Base-by-base conservation (phyloP, 2,113 vertebrate genomes). In the Guaruba guarouba region DNA sequence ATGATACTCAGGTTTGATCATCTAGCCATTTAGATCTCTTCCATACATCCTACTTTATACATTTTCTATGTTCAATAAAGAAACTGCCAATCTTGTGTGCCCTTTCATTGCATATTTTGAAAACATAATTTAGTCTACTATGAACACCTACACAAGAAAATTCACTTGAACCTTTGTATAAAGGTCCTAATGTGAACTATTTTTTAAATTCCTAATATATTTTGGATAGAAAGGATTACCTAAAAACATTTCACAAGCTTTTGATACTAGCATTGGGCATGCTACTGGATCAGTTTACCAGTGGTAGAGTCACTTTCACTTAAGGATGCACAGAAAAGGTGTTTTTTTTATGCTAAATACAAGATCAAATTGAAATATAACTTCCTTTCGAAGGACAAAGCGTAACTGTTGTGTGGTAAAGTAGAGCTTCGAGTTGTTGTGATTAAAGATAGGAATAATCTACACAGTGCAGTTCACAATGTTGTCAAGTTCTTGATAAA, bases 1-100 rank as follows among this genome's bases (percentile, higher is more conserved):
- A 90, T 67, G 82, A 98, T 96, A 97, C 98, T 98, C 98, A 98
- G 98, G 98, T 97, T 98, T 98, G 89, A 96, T 97, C 1, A 51
- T 98, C 91, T 96, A 92, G 83, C 90, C 91, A 41, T 95, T 97
- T 95, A 95, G 86, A 95, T 97, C 92, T 97, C 86, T 97, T 97
- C 97, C 97, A 96, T 96, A 90, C 95, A 95, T 96, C 93, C 97
- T 97, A 95, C 94, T 97, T 98, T 87, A 96, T 97, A 97, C 88
- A 92, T 97, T 97, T 96, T 97, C 85, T 96, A 79, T 97, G 94
- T 98, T 96, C 93, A 96, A 93, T 96, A 96, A 97, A 95, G 90
- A 97, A 97, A 98, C 98, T 98, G 97, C 98, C 98, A 98, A 92
- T 97, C 69, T 95, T 96, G 64, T 96, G 94, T 97, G 94, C 91